Base-by-base conservation (phyloP, 2,797 vertebrate species). In the Remorina albescens region DNA sequence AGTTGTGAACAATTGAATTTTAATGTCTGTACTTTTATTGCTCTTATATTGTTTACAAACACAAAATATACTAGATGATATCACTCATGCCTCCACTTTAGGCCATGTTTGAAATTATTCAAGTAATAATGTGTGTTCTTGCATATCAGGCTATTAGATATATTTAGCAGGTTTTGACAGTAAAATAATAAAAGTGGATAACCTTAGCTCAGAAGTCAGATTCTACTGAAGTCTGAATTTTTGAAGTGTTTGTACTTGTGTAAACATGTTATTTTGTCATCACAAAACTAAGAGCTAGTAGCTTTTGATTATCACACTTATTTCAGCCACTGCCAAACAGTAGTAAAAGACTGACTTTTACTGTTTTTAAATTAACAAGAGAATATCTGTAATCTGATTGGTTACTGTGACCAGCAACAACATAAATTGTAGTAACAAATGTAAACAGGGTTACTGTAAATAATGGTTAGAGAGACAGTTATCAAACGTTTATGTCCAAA, bases 101-200 rank as follows among this genome's bases (percentile, higher is more conserved):
- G 9, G 42, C 8, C 23, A 26, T 74, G 23, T 61, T 70, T 67
- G 16, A 18, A 25, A 71, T 55, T 54, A 58, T 55, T 46, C 1
- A 34, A 50, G 62, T 39, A 21, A 39, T 41, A 26, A 41, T 62
- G 26, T 51, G 26, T 67, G 7, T 67, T 77, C 36, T 25, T 44
- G 16, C n/a, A 53, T 60, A 54, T 62, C 2, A 21, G 55, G 46
- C 18, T 49, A 55, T 49, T 65, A 65, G 6, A 32, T 25, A 39
- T n/a, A n/a, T 41, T 6, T 3, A 21, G 25, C 8, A 18, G 21
- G 18, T 25, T 5, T 42, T 36, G 12, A 18, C 13, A n/a, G n/a
- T n/a, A n/a, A n/a, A n/a, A n/a, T 13, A 26, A 8, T 36, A 23
- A 28, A 26, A 39, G 12, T 6, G 12, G 13, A 51, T 39, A 9